Base-by-base conservation (phyloP, 2,888 invertebrate species). In the Cheilosia variabilis region DNA sequence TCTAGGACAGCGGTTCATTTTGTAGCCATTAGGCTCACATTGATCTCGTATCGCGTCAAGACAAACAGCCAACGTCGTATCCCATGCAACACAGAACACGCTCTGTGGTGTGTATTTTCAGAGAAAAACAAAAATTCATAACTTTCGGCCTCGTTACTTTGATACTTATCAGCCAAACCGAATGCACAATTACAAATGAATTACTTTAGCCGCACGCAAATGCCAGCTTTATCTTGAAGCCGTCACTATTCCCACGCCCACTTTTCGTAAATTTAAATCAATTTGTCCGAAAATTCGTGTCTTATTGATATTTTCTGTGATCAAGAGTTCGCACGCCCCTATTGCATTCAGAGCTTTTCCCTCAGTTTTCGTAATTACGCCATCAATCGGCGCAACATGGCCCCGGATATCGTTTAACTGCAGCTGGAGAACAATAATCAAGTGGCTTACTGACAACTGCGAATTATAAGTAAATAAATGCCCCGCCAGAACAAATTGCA, bases 371-470 rank as follows among this genome's bases (percentile, higher is more conserved):
- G 34, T 86, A 81, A 86, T 86, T 86, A 86, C 77, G 41, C 86
- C 72, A 81, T 86, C 76, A 81, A 72, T 81, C 75, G 34, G 68
- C 34, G 68, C 31, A 68, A 60, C 75, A 72, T 77, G 60, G 81
- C 86, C 81, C 86, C 81, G 86, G 86, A 80, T 86, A 86, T 84
- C 55, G 77, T 63, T 80, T 63, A 86, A 66, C 77, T 86, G 86
- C 86, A 86, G 81, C 81, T 86, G 86, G 81, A 77, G 81, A 86
- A 81, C 86, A 86, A 81, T 86, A 86, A 81, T 81, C 86, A 86
- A 86, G 81, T 81, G 81, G 50, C 86, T 86, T 86, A 86, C 81
- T 86, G 86, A 86, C 86, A 86, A 81, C 81, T 76, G 76, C 72
- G 71, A 76, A 86, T 81, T 81, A 86, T 81, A 86, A 81, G 68